Base-by-base conservation (phyloP, 2,888 invertebrate genomes). In the Sinodicranocentrus sp. region DNA sequence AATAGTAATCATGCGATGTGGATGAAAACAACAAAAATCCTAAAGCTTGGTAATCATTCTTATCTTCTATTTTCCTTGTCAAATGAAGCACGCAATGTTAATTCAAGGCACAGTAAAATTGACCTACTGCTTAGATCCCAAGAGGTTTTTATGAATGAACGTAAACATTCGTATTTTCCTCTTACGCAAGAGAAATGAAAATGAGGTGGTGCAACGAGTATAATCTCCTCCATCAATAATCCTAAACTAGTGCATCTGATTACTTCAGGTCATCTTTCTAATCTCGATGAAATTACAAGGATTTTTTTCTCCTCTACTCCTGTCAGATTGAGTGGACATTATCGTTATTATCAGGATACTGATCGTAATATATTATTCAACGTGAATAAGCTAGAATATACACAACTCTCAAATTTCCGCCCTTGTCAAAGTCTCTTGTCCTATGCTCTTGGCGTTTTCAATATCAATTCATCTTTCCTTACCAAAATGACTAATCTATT, bases 341-440 rank as follows among this genome's bases (percentile, higher is more conserved):
- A 33, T 33, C 33, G 33, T 33, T 10, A 10, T 33, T 33, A 33
- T 33, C 33, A 10, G 33, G n/a, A n/a, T n/a, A n/a, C n/a, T n/a
- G n/a, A n/a, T n/a, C n/a, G n/a, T n/a, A n/a, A n/a, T n/a, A n/a
- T n/a, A n/a, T n/a, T n/a, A n/a, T n/a, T n/a, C n/a, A n/a, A n/a
- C n/a, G n/a, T n/a, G n/a, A n/a, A n/a, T n/a, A 33, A 33, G 33
- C 3, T 33, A 5, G 48, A 48, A 48, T 48, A 48, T 48, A 48
- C 5, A 48, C 13, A 39, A 39, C 39, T 5, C 39, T n/a, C 15
- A 48, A n/a, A 48, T 75, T 75, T 75, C 75, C 75, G 65, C 65
- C 59, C 68, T 68, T 68, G 68, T 26, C 28, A 72, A n/a, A 72
- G 43, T 72, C 28, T 17, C 43, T 19, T 75, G 67, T 26, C 26